Base-by-base conservation (phyloP, 2,113 vertebrate species). In the Hepsetus odoe region DNA sequence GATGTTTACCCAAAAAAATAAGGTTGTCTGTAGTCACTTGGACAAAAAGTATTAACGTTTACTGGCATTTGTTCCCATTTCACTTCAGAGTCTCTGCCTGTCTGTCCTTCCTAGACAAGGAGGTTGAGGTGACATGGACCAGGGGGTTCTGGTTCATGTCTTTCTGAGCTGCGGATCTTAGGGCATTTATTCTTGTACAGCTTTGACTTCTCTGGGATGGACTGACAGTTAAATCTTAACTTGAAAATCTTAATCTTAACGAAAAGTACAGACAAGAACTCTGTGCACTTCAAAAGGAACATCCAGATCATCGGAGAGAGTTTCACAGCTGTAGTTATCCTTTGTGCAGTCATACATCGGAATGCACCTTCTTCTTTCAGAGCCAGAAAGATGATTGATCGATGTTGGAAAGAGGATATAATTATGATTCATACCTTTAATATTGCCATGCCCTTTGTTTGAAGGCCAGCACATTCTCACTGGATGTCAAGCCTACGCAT, bases 401-500 rank as follows among this genome's bases (percentile, higher is more conserved):
- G 38, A 55, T 79, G 65, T 75, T 76, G 65, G 62, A 58, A 73
- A 69, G 18, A 22, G 56, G 78, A 80, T 53, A 67, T 77, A 77
- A 64, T 76, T 64, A 33, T 77, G 73, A 80, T 68, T 80, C 62
- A 65, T 74, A 76, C 42, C 74, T 76, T 58, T 61, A 77, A 64
- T 69, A 62, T 46, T 40, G 73, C 55, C 22, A 42, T 80, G 53
- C 10, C 35, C 74, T 80, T 80, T 55, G 74, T 80, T 71, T 76
- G 62, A 83, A 75, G 79, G 55, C 56, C 79, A 42, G 72, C 75
- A 10, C 56, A 65, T 46, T 65, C 28, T 22, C 46, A n/a, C 33
- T 55, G 30, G 56, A 62, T 61, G 69, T 56, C 62, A 58, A 62
- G 44, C 16, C 62, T 20, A 11, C 3, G 13, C 59, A 67, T 73